Evolutionary conservation across 2,888 invertebrate species (phyloP), one percentile per base, ranked within the genome.

Genomic region (Yponomeuta plumbellus): DNA sequence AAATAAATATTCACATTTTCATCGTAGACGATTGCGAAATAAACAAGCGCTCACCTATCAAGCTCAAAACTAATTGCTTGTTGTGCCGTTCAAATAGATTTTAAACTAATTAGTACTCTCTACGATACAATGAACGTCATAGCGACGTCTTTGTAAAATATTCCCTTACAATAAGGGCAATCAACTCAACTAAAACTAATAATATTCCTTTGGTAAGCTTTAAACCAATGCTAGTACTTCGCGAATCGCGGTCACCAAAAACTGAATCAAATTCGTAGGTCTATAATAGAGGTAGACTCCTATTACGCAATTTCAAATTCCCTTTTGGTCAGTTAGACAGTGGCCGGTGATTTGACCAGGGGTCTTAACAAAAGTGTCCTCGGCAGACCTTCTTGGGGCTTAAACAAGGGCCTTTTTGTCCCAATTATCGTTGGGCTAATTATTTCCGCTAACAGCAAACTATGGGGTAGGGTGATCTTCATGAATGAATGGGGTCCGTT

Each of bases 321-420:
- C 76, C 78, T 68, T 66, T 76, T 86, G 90, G 90, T 88, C 90
- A 89, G 84, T 82, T 81, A 76, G 74, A 52, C 44, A 52, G 44
- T 52, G 44, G 17, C 17, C 17, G 70, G 66, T 67, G 70, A 72
- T 70, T 66, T 66, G 59, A 68, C 73, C 68, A 72, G 72, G 76
- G 80, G 72, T 71, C 73, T 69, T 52, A 73, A 86, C 86, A 88
- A 88, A 85, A 75, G 80, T 86, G 89, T 89, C 90, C 86, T 84
- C 76, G 70, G 77, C 90, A 90, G 89, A 83, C 79, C 79, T 77
- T 77, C 76, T 80, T 76, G 71, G 76, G 77, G 77, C 81, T 85
- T 85, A 86, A 90, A 86, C 86, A 86, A 86, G 88, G 87, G 85
- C 81, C 85, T 87, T 86, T 84, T 66, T 52, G 26, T 80, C 80